Conservation (phyloP, 1,140 invertebrate genomes). For the Calliopsis andreniformis region DNA sequence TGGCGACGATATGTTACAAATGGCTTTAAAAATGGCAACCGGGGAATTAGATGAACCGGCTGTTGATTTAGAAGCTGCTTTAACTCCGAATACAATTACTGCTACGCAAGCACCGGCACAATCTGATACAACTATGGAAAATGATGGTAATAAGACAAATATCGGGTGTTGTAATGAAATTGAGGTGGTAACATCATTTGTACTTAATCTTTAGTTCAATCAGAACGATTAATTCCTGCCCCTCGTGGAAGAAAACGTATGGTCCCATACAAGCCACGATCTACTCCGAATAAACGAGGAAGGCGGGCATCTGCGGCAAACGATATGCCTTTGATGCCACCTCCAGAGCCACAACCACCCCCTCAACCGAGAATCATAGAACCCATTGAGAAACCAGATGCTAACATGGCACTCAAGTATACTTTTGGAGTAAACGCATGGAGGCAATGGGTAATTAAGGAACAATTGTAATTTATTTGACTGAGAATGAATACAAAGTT, state of each 20-base stretch:
- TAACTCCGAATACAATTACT: slow-evolving; percentile 89
- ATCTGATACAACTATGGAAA: slow-evolving; percentile 68
- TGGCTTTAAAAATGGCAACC: slow-evolving; percentile 93
- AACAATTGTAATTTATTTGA: not conserved
- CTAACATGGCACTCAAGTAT: slow-evolving; percentile 91
- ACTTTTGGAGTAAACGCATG: slow-evolving; percentile 93
- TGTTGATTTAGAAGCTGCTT: slow-evolving; percentile 87
- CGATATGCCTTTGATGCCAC: slow-evolving; percentile 77
- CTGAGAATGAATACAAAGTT: not conserved
- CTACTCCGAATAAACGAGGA: slow-evolving; percentile 71
- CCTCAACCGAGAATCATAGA: slow-evolving; percentile 82
- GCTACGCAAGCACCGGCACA: slow-evolving; percentile 83
- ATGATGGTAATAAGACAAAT: slow-evolving; percentile 64
- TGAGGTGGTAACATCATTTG: not conserved
- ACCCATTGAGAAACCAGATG: slow-evolving; percentile 89
- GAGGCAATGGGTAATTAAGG: slow-evolving; percentile 89
- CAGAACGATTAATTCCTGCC: slow-evolving; percentile 61
- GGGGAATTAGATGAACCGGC: slow-evolving; percentile 89
- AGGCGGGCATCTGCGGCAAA: slow-evolving; percentile 66
- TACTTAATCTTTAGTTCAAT: slow-evolving; percentile 61
- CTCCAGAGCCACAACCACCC: slow-evolving; percentile 80
- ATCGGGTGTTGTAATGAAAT: not conserved
- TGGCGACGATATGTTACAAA: slow-evolving; percentile 93
- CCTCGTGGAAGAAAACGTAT: slow-evolving; percentile 75
- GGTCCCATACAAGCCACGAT: slow-evolving; percentile 69